These are phyloP conservation scores for Ormyrus thymus DNA, from an alignment of 2,888 invertebrate genomes.

Conservation along the genomic window DNA sequence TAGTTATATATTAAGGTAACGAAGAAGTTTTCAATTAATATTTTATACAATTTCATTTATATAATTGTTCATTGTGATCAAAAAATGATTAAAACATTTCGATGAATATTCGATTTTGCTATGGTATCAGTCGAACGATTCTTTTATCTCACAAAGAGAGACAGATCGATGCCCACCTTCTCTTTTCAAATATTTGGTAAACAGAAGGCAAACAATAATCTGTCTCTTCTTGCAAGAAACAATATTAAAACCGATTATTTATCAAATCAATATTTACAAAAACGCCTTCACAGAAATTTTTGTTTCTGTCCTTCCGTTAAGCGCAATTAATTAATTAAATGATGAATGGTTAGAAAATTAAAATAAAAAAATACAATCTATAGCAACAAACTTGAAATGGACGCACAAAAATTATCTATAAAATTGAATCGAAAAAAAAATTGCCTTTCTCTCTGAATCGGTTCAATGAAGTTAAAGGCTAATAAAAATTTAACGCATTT, in stretches of 20 bases:
- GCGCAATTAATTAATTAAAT: constrained; percentile 41
- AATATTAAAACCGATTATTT: constrained; percentile 53
- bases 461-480: constrained; percentile 29
- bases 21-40: constrained; percentile 46
- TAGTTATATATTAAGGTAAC: constrained; percentile 37
- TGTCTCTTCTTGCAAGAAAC: constrained; percentile 8
- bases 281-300: constrained; percentile 7
- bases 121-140: constrained; percentile 43
- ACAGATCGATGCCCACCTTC: too few species aligned
- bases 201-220: too few species aligned
- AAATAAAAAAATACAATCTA: constrained; percentile 56
- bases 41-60: constrained; percentile 47
- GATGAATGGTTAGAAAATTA: constrained; percentile 53
- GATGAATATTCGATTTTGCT: constrained; percentile 37
- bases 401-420: constrained; percentile 52
- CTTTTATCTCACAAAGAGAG: constrained; percentile 15
- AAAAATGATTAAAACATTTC: constrained; percentile 18
- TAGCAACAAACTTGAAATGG: constrained; percentile 53
- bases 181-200: too few species aligned
- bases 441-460: constrained; percentile 20
- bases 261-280: constrained; percentile 56
- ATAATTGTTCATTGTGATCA: constrained; percentile 34
- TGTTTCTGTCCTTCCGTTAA: constrained; percentile 27
- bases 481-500: constrained; percentile 8
- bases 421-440: constrained; percentile 45